Percentiles rank a stretch among this genome's conserved stretches.
These are phyloP conservation scores for Daphoenositta chrysoptera DNA, from an alignment of 2,113 vertebrate species.

Conservation along the genomic window DNA sequence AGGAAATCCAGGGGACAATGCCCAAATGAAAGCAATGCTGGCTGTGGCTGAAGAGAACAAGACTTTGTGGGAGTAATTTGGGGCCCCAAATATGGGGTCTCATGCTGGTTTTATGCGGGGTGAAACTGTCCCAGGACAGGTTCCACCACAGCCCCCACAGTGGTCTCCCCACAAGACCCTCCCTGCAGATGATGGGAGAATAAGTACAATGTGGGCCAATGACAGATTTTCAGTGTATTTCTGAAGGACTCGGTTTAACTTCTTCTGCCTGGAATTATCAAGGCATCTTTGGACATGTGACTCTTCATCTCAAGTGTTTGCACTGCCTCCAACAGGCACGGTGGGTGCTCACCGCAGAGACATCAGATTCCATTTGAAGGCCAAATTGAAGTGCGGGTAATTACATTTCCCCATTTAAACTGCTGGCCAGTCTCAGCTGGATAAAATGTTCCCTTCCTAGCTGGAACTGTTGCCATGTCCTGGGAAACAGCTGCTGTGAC, in stretches of 20 bases:
- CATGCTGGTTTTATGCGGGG: fast-evolving
- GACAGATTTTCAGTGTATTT: background rate
- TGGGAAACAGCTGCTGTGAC: slow-evolving; percentile 27
- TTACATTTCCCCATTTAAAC: slow-evolving; percentile 44
- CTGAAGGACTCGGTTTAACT: background rate
- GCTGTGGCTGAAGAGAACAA: background rate
- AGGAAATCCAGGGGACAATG: background rate
- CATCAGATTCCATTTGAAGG: background rate
- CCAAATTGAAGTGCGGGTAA: slow-evolving; percentile 10
- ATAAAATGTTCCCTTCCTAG: slow-evolving; percentile 49
- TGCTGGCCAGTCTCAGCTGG: background rate
- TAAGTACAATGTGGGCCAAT: background rate
- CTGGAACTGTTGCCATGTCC: background rate
- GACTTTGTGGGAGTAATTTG: background rate
- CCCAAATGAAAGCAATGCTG: background rate
- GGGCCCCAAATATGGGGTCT: background rate
- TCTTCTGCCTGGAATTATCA: background rate
- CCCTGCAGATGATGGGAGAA: background rate
- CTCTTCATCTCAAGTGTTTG: background rate
- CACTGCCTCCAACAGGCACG: fast-evolving
- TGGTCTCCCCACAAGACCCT: background rate
- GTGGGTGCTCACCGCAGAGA: background rate
- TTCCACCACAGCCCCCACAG: fast-evolving
- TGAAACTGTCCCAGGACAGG: background rate
- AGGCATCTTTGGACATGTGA: background rate